Evolutionary conservation across 2,888 invertebrate genomes (phyloP), one percentile per base, ranked within the genome.

Genomic region (Trichogramma dendrolimi): DNA sequence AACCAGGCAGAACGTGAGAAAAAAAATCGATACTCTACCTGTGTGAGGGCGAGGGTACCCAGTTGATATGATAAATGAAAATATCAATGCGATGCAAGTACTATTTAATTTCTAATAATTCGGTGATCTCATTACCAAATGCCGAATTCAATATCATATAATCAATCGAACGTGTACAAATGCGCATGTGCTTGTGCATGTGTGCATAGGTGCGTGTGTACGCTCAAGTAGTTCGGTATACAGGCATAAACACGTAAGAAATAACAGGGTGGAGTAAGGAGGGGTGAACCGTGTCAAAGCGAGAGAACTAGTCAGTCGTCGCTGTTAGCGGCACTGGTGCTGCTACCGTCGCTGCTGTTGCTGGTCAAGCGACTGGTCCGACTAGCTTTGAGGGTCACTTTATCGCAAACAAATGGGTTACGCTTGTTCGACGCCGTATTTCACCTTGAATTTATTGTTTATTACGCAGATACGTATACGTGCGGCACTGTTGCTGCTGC

Each of bases 361-460:
- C n/a, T n/a, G 38, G 50, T 5, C 27, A 11, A 4, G 47, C 68
- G 73, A 75, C 76, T 76, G 75, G 76, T 75, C 70, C 66, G 74
- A 75, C 75, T 74, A 72, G 75, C 74, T 73, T 67, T 73, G 73
- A 27, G 74, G 75, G 76, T 76, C 76, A 76, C 74, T 77, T 77
- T 77, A 77, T 77, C 75, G 75, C 76, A 76, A 76, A 77, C 76
- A 77, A 76, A 76, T 77, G 76, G 77, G 77, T 76, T 76, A 75
- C 73, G 76, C 73, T 76, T 72, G 74, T 75, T 76, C 75, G 74
- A 67, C 72, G 77, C 75, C 75, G 73, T 76, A 77, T 77, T 75
- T 77, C 76, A 75, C 73, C 71, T 27, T 62, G 71, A 75, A 76
- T 76, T 76, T 77, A 77, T 76, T 75, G 76, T 76, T 77, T 77